A percentile compares a stretch with the other conserved stretches of the same genome.
Evolutionary conservation across 2,888 invertebrate species (phyloP).

Genomic region (Resseliella maxima): DNA sequence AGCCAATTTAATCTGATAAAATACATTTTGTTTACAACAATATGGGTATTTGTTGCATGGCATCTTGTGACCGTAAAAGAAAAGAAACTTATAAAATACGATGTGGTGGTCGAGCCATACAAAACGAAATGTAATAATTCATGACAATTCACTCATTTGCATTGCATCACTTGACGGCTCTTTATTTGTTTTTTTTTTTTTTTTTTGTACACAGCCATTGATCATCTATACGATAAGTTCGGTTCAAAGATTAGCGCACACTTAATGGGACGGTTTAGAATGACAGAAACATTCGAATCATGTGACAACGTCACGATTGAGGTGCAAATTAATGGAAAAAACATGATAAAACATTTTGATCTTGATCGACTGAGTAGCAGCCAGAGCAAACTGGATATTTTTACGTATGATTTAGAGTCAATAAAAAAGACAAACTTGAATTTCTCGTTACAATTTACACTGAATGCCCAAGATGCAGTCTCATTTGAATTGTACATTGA

Average conservation of each 20-base stretch:
- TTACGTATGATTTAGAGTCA: conserved; percentile 67
- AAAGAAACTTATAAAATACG: neutral
- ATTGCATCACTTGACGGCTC: neutral
- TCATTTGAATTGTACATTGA: neutral
- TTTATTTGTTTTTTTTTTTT: neutral
- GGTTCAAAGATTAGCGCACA: conserved; percentile 5
- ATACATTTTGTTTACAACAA: neutral
- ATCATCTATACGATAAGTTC: neutral
- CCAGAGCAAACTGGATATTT: neutral
- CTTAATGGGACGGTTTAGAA: neutral
- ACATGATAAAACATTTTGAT: neutral
- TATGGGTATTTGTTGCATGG: neutral
- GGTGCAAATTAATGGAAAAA: neutral
- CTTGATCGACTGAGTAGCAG: neutral
- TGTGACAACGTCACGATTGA: neutral
- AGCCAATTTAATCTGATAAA: neutral
- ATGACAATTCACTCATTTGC: neutral
- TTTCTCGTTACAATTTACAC: neutral
- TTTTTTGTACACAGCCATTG: neutral
- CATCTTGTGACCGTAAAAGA: neutral
- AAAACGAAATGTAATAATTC: conserved; percentile 4
- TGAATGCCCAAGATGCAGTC: neutral
- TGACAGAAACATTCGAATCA: neutral
- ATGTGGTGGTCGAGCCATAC: neutral
- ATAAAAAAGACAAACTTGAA: conserved; percentile 67